Percentiles rank a stretch among this genome's conserved stretches.
Evolutionary conservation across 2,797 vertebrate genomes (phyloP).

Genomic region (Chromis chromis): DNA sequence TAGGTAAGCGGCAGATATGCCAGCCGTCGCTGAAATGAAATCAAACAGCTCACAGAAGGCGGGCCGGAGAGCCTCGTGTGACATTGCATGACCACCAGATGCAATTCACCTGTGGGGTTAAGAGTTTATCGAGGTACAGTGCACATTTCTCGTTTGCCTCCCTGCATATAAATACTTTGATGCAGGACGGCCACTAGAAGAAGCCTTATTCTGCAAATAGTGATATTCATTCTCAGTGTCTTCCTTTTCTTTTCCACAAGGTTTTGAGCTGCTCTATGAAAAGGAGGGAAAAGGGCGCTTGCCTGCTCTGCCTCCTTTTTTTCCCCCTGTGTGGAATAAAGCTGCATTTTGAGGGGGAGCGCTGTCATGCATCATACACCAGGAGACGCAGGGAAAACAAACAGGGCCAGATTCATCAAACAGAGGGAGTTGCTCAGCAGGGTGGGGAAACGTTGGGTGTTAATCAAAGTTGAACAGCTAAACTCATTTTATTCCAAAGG

Average conservation of each 20-base stretch:
- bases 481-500: slow-evolving; percentile 52
- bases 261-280: slow-evolving; percentile 43
- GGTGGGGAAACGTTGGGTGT: slow-evolving; percentile 52
- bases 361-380: slow-evolving; percentile 65
- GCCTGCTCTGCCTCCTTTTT: not conserved
- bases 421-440: slow-evolving; percentile 55
- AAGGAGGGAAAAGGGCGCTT: not conserved
- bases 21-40: slow-evolving; percentile 39
- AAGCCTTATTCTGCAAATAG: slow-evolving; percentile 29
- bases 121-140: slow-evolving; percentile 54
- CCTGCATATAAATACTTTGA: slow-evolving; percentile 26
- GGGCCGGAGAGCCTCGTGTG: slow-evolving; percentile 33
- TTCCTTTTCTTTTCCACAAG: slow-evolving; percentile 31
- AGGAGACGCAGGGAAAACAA: slow-evolving; percentile 63
- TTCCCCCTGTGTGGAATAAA: slow-evolving; percentile 52
- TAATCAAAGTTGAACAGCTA: slow-evolving; percentile 72
- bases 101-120: slow-evolving; percentile 62
- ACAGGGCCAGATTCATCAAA: slow-evolving; percentile 71
- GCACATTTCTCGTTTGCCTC: slow-evolving; percentile 44
- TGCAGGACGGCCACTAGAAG: slow-evolving; percentile 19
- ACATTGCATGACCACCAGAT: slow-evolving; percentile 42
- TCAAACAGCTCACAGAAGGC: slow-evolving; percentile 46
- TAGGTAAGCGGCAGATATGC: slow-evolving; percentile 27
- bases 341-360: slow-evolving; percentile 59
- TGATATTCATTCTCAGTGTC: not conserved